Conservation (phyloP, 2,113 vertebrate species). For the Gallinago paraguaiae region DNA sequence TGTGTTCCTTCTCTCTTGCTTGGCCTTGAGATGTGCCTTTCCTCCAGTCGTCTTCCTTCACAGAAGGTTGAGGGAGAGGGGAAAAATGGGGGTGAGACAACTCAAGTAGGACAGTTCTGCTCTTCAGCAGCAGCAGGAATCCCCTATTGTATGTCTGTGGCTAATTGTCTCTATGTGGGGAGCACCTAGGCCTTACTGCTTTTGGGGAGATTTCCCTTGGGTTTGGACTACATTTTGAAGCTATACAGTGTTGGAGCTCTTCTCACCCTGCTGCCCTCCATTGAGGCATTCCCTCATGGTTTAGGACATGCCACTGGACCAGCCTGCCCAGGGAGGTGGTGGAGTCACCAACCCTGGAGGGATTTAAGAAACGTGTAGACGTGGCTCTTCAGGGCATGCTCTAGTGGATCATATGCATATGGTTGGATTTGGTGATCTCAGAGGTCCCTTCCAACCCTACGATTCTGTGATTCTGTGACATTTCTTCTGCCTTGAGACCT, state of each 20-base stretch:
- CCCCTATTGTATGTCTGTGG: neutral
- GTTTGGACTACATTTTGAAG: neutral
- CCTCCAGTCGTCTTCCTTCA: neutral
- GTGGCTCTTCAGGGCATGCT: no score
- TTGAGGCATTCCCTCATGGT: neutral
- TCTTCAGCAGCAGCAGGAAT: neutral
- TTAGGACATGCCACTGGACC: neutral
- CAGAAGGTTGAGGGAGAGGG: neutral
- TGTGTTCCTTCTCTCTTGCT: neutral
- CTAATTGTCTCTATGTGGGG: neutral
- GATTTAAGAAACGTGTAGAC: no score
- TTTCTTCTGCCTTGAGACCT: neutral
- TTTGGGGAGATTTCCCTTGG: neutral
- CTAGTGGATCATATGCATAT: no score
- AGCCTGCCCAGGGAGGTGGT: no score
- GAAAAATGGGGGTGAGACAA: neutral
- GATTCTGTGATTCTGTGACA: no score
- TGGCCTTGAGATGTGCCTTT: neutral
- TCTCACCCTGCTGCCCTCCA: neutral
- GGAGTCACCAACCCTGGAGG: no score
- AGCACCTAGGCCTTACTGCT: neutral
- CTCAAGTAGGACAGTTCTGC: neutral
- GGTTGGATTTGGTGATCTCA: no score
- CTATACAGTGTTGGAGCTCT: accelerated
- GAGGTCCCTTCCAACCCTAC: no score